These are phyloP conservation scores for Apteryx owenii DNA, from an alignment of 2,113 vertebrate species.

Conservation along the genomic window DNA sequence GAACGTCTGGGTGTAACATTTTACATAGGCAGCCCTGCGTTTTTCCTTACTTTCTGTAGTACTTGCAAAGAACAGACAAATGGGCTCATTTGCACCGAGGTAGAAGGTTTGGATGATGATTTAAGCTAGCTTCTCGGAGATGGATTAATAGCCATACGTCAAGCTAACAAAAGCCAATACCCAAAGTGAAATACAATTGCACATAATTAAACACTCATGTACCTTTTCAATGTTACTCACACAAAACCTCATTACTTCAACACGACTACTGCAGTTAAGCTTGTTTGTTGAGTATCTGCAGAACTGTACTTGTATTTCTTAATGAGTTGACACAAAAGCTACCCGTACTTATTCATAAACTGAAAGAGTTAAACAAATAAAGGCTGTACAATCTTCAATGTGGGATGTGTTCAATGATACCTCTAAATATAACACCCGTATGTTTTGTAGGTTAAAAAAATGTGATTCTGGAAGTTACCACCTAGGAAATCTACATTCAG, in stretches of 20 bases:
- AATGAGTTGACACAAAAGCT: too few species aligned
- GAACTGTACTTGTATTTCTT: fast-evolving
- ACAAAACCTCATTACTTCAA: fast-evolving
- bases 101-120: neutral
- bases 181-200: fast-evolving
- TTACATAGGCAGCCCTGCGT: neutral
- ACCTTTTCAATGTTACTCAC: fast-evolving
- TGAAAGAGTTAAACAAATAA: too few species aligned
- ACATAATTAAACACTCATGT: fast-evolving
- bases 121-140: neutral
- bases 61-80: neutral
- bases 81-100: neutral
- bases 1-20: neutral
- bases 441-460: fast-evolving
- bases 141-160: neutral
- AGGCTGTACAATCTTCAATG: fast-evolving
- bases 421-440: too few species aligned
- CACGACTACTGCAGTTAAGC: fast-evolving
- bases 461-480: neutral
- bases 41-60: neutral
- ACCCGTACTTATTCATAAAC: fast-evolving
- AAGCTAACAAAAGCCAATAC: too few species aligned
- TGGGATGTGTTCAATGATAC: fast-evolving
- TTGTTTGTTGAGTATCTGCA: fast-evolving
- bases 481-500: fast-evolving